Conservation (phyloP, 2,888 invertebrate species). For the Hirtodrosophila duncani region DNA sequence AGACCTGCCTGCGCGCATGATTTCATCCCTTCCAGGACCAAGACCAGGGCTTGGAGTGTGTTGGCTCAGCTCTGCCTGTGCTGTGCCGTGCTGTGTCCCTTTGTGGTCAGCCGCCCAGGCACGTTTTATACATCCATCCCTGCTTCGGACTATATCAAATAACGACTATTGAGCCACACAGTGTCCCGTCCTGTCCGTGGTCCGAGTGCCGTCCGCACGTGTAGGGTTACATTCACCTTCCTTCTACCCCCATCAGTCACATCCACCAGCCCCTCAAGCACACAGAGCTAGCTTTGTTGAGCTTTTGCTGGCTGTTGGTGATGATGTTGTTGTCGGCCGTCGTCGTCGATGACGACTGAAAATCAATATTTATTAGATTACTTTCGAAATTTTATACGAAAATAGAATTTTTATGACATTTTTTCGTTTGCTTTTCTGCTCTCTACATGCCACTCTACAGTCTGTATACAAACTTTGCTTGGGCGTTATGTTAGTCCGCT, state of each 20-base stretch:
- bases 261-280: background rate
- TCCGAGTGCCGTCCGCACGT: constrained; percentile 48
- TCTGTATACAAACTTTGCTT: constrained; percentile 32
- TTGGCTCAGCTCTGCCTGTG: constrained; percentile 7
- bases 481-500: no score
- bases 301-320: constrained; percentile 41
- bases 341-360: constrained; percentile 73
- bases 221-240: constrained; percentile 59
- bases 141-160: constrained; percentile 75
- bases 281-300: no score
- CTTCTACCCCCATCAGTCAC: background rate
- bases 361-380: constrained; percentile 77
- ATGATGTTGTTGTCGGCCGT: constrained; percentile 45
- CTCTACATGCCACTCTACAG: constrained; percentile 1
- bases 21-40: constrained; percentile 75
- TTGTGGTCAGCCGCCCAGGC: constrained; percentile 72
- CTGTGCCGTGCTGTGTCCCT: constrained; percentile 29
- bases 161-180: constrained; percentile 66
- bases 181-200: constrained; percentile 34
- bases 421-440: constrained; percentile 23
- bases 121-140: constrained; percentile 72
- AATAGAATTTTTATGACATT: constrained; percentile 67
- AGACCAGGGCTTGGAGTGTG: no score
- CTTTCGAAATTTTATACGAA: constrained; percentile 71
- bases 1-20: constrained; percentile 67